Evolutionary conservation across 2,888 invertebrate species (phyloP), one percentile per base, ranked within the genome.

Genomic region (Alentia gelatinosa): DNA sequence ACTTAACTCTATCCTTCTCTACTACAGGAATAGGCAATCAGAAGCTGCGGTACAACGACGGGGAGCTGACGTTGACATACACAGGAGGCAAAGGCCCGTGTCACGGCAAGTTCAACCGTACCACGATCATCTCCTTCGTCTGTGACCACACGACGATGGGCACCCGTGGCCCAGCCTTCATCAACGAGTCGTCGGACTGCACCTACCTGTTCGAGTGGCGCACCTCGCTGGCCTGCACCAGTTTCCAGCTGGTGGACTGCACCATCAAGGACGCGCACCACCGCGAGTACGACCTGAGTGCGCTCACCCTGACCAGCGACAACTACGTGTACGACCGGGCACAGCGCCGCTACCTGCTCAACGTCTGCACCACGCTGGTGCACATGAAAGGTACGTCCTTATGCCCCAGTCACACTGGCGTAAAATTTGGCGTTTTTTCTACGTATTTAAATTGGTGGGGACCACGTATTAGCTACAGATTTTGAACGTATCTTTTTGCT

Each of bases 51-150:
- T 96, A 96, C 91, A 93, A 94, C 88, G 93, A 94, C 91, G 96
- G 96, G 47, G 94, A 94, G 90, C 92, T 96, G 23, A 95, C 94
- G 83, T 92, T 96, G 83, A 94, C 94, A 0, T 96, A 95, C 91
- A 91, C 92, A n/a, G 94, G 92, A 33, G 96, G 96, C 5, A 93
- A 94, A 39, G 91, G 56, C 0, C 93, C 93, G 42, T 94, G 94
- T 88, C 93, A 94, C 83, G 92, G 92, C 5, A 93, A 93, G 79
- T 94, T 92, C 90, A 93, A 93, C 50, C 93, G 95, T n/a, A 93
- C 94, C 19, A 94, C 95, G 12, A 91, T 94, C 88, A 94, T 95
- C 39, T 94, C 92, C 12, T 95, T 95, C 91, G 90, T 94, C 9
- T 95, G 95, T 92, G 95, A 95, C 92, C 93, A 94, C 42, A 92